Percentiles rank a stretch among this genome's conserved stretches.
Conservation (phyloP, 2,797 vertebrate genomes). For the Coendou prehensilis region DNA sequence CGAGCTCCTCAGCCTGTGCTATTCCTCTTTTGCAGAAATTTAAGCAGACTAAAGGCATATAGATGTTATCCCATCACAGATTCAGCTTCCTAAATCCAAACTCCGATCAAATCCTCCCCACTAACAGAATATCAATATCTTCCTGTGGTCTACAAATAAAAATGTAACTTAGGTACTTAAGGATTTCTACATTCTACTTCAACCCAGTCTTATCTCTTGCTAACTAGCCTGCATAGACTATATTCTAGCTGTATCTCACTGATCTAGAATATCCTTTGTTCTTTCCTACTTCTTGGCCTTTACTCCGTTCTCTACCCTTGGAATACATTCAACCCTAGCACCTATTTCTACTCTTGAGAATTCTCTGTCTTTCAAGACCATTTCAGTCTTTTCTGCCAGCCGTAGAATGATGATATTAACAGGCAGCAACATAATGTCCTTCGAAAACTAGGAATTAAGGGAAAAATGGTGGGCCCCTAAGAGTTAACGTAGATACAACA, state of each 20-base stretch:
- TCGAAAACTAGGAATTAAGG: background rate
- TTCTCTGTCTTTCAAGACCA: background rate
- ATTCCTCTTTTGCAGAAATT: background rate
- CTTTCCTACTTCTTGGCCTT: background rate
- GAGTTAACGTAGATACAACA: background rate
- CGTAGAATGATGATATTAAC: background rate
- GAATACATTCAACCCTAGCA: background rate
- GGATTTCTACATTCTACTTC: background rate
- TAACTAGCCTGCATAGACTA: background rate
- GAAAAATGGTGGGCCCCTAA: background rate
- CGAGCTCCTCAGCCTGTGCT: background rate
- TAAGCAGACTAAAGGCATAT: too few species aligned
- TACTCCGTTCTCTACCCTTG: background rate
- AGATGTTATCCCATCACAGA: background rate
- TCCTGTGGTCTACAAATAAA: background rate
- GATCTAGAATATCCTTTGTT: background rate
- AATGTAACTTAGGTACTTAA: background rate
- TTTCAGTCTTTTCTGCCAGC: background rate
- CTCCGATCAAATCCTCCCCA: background rate
- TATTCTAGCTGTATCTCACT: background rate
- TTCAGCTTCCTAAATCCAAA: background rate
- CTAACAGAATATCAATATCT: background rate
- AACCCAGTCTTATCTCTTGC: background rate
- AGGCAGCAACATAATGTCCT: background rate
- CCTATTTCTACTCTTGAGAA: background rate